Evolutionary conservation across 64 coral and sea anemone genomes (phyloP), one percentile per base, ranked within the genome.

Genomic region (Porites lutea): DNA sequence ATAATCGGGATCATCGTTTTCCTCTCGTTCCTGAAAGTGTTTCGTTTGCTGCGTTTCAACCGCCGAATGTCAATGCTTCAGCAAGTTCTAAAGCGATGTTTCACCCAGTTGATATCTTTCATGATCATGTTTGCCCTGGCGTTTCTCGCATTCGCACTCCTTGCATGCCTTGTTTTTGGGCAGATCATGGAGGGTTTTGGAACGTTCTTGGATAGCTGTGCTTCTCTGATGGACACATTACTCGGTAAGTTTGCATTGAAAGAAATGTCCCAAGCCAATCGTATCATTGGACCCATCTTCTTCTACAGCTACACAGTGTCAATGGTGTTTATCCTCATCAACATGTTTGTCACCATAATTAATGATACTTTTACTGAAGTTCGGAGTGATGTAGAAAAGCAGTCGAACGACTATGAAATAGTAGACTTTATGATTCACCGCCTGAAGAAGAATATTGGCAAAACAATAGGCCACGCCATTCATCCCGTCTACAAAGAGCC

Each of bases 281-380:
- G 95, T 16, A 49, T 96, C 37, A 78, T 96, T 61, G 91, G 90
- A 59, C 87, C 79, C 52, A 63, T 78, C 6, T 93, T 96, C 27
- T 96, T 96, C 91, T 96, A 86, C 52, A 65, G 57, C 2, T 96
- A 96, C 87, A 96, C 95, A 3, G 48, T 96, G 18, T 65, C 63
- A 22, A 96, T 93, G 87, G 75, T 93, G 78, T 96, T 92, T 48
- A 79, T 96, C 44, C 91, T 93, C 65, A 71, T 96, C 64, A 96
- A 96, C 91, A 89, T 96, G 95, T 96, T 96, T 46, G 13, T 96
- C 9, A 93, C 95, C 37, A 96, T 96, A 21, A 93, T 96, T 71
- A 96, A 90, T 62, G 95, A 96, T 64, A 76, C 95, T 2, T 96
- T 96, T 37, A 45, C 86, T 2, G 90, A 96, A 72, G 95, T 96